Evolutionary conservation across 2,888 invertebrate species (phyloP), one percentile per base, ranked within the genome.

Genomic region (Rhabditoides inermis): DNA sequence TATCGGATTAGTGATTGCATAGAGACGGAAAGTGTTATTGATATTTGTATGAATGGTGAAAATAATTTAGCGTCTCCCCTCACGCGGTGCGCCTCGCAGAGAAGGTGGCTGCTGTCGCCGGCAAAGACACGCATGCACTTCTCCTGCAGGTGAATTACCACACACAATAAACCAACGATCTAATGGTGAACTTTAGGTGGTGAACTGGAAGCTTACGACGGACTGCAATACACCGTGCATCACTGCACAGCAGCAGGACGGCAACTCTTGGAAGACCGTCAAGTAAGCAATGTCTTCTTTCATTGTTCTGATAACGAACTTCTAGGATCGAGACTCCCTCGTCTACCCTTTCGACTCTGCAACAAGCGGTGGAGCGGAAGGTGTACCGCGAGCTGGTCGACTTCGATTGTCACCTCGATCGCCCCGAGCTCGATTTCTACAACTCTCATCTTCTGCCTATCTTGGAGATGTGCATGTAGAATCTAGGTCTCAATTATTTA

Each of bases 351-450:
- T 72, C 68, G 40, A 65, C 84, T 0, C 84, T 87, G 3, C 84
- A 86, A 1, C 80, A 84, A 28, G 80, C 91, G 44, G 78, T 92
- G 37, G 85, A 86, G 70, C 81, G 83, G 28, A 84, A 85, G 44
- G 83, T 85, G 0, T 86, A 86, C 77, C 84, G 85, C 55, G 84
- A 85, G 67, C 46, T 98, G n/a, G 81, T 87, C 12, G 95, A 98
- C 79, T 95, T 94, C 77, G 95, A 98, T 80, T 92, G 91, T 80
- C 92, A 94, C 79, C 82, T 95, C 60, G 94, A 95, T 78, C 86
- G 94, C 77, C 83, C 89, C 35, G 82, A 84, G 22, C 82, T 85
- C 58, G 91, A 94, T 78, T 95, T 92, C 90, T 85, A 84, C 68
- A 95, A 95, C 79, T 76, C 79, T 4, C 80, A 82, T 52, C 80